Evolutionary conservation across 2,888 invertebrate genomes (phyloP).

Genomic region (Ametastegia equiseti): DNA sequence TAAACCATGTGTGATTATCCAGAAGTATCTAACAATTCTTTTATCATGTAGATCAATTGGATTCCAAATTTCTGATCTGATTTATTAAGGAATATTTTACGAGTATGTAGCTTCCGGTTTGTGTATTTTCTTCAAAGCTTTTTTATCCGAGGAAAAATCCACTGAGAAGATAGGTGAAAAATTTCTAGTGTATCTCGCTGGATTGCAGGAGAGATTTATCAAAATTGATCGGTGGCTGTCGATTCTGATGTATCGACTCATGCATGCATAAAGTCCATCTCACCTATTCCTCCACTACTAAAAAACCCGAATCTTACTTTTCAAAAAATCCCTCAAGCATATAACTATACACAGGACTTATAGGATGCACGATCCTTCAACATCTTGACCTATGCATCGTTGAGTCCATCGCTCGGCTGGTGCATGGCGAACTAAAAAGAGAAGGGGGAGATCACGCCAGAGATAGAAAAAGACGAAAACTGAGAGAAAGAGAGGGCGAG

Average conservation of each 20-base stretch:
- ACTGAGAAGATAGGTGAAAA: too few relatives aligned
- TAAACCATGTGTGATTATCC: too few relatives aligned
- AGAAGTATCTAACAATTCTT: too few relatives aligned
- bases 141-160: too few relatives aligned
- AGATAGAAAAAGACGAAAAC: conserved; percentile 53
- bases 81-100: too few relatives aligned
- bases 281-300: background rate
- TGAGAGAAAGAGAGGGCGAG: conserved; percentile 56
- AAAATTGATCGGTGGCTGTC: background rate
- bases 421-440: conserved; percentile 45
- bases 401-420: background rate
- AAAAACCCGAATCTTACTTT: background rate
- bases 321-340: background rate
- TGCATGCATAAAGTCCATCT: background rate
- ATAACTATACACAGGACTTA: background rate
- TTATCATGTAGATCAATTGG: background rate
- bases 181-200: too few relatives aligned
- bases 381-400: conserved; percentile 46
- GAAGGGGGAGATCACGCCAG: conserved; percentile 50
- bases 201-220: too few relatives aligned
- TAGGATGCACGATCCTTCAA: conserved; percentile 1
- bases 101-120: too few relatives aligned
- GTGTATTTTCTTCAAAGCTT: too few relatives aligned
- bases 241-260: background rate
- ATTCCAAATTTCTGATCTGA: background rate